Evolutionary conservation across 2,113 vertebrate species (phyloP).

Genomic region (Suricata suricatta): DNA sequence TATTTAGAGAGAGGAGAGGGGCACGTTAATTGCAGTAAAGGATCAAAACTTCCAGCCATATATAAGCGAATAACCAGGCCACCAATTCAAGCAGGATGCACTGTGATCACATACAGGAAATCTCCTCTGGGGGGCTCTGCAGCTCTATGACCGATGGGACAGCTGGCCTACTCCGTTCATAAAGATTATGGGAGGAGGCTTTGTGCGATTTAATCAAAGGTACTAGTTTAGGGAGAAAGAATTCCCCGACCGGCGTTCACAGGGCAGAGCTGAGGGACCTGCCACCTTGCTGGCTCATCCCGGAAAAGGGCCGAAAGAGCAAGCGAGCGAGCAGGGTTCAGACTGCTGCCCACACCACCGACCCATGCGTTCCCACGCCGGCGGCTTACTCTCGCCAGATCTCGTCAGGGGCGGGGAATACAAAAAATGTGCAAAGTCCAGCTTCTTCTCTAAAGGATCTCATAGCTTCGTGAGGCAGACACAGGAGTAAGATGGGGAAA

Average conservation of each 20-base stretch:
- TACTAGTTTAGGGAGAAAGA: not conserved
- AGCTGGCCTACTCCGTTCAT: not conserved
- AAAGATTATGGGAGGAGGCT: not conserved
- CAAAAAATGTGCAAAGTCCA: not conserved
- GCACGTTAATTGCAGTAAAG: not conserved
- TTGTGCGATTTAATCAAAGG: not conserved
- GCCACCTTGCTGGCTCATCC: not conserved
- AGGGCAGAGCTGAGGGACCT: not conserved
- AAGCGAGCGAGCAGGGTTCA: not conserved
- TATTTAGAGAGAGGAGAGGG: conserved; percentile 46
- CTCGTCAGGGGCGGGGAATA: not conserved
- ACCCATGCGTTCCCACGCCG: rapidly evolving
- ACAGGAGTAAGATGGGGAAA: not conserved
- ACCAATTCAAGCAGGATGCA: not conserved
- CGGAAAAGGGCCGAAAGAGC: not conserved
- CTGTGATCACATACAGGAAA: not conserved
- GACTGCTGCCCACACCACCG: not conserved
- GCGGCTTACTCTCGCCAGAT: not conserved
- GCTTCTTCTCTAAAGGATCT: not conserved
- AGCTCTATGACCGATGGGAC: not conserved
- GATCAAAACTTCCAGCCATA: not conserved
- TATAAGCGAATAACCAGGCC: not conserved
- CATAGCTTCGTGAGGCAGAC: not conserved
- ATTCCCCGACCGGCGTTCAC: not conserved
- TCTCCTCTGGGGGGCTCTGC: not conserved